These are phyloP conservation scores for Drosophila demipolita DNA, from an alignment of 2,888 invertebrate genomes.

Conservation along the genomic window DNA sequence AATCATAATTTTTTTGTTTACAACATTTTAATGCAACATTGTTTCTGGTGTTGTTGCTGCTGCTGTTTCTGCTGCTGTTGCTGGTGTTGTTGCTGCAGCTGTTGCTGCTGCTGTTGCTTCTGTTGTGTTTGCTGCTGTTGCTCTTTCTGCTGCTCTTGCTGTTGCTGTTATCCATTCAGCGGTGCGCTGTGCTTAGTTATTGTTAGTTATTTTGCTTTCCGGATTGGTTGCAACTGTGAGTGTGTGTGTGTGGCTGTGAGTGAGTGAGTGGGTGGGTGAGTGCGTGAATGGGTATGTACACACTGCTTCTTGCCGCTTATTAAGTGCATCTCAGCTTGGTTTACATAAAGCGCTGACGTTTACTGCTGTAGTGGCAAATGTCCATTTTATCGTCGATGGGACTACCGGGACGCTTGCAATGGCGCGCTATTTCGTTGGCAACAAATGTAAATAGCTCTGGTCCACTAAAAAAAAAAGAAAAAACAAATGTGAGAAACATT, in stretches of 20 bases:
- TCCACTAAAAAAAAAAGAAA: conserved; percentile 69
- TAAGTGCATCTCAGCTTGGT: not conserved
- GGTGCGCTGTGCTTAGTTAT: not conserved
- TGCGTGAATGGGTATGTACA: conserved; percentile 10
- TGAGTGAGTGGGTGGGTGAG: conserved; percentile 1
- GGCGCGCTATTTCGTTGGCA: conserved; percentile 90
- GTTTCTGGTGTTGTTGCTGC: too few species aligned
- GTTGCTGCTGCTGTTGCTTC: too few species aligned
- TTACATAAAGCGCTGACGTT: conserved; percentile 90
- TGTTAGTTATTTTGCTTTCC: not conserved
- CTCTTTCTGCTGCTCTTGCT: not conserved
- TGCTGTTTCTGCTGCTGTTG: too few species aligned
- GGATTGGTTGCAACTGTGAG: conserved; percentile 5
- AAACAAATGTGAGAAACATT: not conserved
- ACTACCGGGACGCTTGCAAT: conserved; percentile 89
- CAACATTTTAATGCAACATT: not conserved
- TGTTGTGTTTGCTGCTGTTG: too few species aligned
- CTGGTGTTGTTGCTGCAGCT: too few species aligned
- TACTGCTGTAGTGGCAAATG: conserved; percentile 89
- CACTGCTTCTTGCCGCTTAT: conserved; percentile 8
- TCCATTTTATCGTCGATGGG: conserved; percentile 91
- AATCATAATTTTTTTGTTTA: not conserved
- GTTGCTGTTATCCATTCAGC: not conserved
- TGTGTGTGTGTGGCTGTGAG: not conserved
- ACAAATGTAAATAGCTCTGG: conserved; percentile 90